Evolutionary conservation across 2,113 vertebrate genomes (phyloP).

Genomic region (Irena cyanogastra): DNA sequence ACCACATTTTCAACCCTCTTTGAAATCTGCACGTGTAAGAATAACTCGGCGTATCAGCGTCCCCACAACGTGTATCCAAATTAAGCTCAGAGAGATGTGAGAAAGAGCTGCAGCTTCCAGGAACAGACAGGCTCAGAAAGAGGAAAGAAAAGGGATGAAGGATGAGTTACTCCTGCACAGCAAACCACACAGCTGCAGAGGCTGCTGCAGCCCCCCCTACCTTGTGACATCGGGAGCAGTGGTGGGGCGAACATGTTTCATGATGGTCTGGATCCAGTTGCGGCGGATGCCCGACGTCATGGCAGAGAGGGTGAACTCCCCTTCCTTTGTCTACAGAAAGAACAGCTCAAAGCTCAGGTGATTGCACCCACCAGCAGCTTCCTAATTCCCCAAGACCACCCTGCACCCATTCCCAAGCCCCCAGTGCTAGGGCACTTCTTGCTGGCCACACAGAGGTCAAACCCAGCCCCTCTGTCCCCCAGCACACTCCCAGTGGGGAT

Average conservation of each 20-base stretch:
- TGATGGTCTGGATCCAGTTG: constrained; percentile 98
- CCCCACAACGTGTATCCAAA: background rate
- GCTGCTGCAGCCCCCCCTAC: constrained; percentile 60
- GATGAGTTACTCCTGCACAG: background rate
- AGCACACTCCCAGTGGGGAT: rapidly evolving
- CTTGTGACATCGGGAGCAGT: constrained; percentile 91
- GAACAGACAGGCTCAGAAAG: background rate
- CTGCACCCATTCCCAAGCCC: background rate
- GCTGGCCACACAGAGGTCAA: rapidly evolving
- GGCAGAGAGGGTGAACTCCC: constrained; percentile 88
- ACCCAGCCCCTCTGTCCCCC: background rate
- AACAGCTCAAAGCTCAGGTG: background rate
- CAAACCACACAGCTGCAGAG: background rate
- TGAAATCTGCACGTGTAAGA: background rate
- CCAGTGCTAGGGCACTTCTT: background rate
- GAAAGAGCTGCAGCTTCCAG: background rate
- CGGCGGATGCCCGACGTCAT: constrained; percentile 97
- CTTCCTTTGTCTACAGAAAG: constrained; percentile 83
- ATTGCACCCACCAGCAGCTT: background rate
- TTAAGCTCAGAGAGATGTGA: background rate
- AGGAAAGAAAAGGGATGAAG: background rate
- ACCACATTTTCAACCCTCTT: constrained; percentile 51
- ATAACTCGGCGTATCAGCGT: background rate
- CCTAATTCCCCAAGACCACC: background rate
- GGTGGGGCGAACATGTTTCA: constrained; percentile 90